Conservation (phyloP, 2,113 vertebrate species). For the Percopsis transmontana region DNA sequence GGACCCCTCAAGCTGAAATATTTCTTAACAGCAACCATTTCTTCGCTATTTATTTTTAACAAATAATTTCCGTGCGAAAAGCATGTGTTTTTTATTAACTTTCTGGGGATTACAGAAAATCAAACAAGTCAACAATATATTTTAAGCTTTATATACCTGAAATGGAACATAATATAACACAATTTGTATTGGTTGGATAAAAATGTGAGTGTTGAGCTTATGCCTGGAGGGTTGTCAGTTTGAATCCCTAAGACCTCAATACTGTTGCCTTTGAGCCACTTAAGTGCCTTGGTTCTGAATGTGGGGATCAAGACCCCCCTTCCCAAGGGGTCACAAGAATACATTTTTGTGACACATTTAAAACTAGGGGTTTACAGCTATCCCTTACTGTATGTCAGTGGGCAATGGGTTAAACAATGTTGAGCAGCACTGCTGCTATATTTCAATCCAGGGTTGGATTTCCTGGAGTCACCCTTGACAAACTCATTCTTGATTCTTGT, state of each 20-base stretch:
- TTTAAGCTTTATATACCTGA: constrained; percentile 43
- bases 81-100: constrained; percentile 62
- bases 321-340: too few relatives aligned
- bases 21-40: constrained; percentile 34
- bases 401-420: too few relatives aligned
- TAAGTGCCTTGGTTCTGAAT: too few relatives aligned
- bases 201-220: not conserved
- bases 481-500: too few relatives aligned
- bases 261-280: too few relatives aligned
- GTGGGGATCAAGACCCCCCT: too few relatives aligned
- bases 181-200: constrained; percentile 19
- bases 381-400: too few relatives aligned
- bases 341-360: too few relatives aligned
- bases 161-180: constrained; percentile 54
- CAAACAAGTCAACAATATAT: constrained; percentile 41
- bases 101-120: constrained; percentile 57
- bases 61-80: constrained; percentile 55
- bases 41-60: constrained; percentile 47
- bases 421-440: too few relatives aligned
- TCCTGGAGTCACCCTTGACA: too few relatives aligned
- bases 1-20: constrained; percentile 23
- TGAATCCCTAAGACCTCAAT: not conserved
- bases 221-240: constrained; percentile 12
- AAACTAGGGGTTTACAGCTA: too few relatives aligned
- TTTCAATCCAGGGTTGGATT: too few relatives aligned